Evolutionary conservation across 2,797 vertebrate genomes (phyloP), one percentile per base, ranked within the genome.

Genomic region (Pelochelys cantorii): DNA sequence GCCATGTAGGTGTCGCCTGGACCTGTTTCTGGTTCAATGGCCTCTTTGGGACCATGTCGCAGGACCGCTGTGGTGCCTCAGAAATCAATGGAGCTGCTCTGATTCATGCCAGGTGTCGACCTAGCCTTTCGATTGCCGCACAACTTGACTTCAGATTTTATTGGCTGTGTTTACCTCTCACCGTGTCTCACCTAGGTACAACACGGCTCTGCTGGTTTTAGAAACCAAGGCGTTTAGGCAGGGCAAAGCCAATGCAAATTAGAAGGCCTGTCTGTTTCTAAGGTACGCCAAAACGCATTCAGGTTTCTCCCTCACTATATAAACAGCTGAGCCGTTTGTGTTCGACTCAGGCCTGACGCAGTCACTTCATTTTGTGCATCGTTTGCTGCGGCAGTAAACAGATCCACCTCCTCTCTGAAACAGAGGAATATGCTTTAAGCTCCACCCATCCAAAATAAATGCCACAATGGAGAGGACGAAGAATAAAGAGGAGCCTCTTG

Each of bases 381-480:
- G 1, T 86, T 85, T 17, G 55, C 62, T 86, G 86, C 12, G 1
- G 56, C 60, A 85, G 81, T 5, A 4, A 86, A 88, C 79, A 85
- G 88, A 68, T 0, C 11, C 85, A n/a, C 84, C 62, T 79, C 11
- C 2, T 37, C 77, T 81, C 53, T 52, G 42, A 80, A 12, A 18
- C 5, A 74, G 86, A 9, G 54, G 15, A 91, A 18, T 0, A 0
- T 0, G 20, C 62, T 55, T 4, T 0, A 11, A 31, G 31, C 65
- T 4, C n/a, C 0, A 83, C 4, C 29, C 3, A 17, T 31, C 11
- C 84, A 65, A 85, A 85, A 78, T 0, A 25, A 3, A 0, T 0
- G 3, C 15, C 83, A 13, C 37, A 34, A 27, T 7, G 68, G 13
- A 18, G 55, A 83, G 56, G 7, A n/a, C 34, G n/a, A 55, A 65